Base-by-base conservation (phyloP, 2,113 vertebrate genomes). In the Poecile atricapillus region DNA sequence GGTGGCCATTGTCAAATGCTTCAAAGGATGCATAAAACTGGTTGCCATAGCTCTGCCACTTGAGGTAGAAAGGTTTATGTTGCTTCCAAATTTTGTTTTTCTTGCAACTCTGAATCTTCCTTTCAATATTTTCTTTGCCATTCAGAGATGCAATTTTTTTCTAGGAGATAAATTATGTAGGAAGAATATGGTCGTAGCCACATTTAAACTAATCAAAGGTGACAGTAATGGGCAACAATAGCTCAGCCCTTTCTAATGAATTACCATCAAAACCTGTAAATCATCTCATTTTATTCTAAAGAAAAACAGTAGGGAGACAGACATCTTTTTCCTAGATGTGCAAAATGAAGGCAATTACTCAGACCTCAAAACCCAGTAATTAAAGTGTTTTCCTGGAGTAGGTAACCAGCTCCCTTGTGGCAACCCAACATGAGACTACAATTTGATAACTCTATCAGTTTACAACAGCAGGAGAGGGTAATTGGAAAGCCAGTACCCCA, bases 81-180 rank as follows among this genome's bases (percentile, higher is more conserved):
- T 53, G 2, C 43, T 93, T 91, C 18, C 28, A 75, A 84, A 65
- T 82, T 76, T 44, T 76, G 9, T 76, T 80, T 23, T 93, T 81
- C 46, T 17, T 9, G 58, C 18, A 79, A 13, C 16, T 83, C 49
- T 62, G 74, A n/a, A 63, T 92, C 64, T 93, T 78, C 58, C 43
- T 87, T 63, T 55, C 55, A 73, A 41, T 77, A 47, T 46, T 55
- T 69, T 23, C 13, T 85, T 64, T 79, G 69, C 12, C 33, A 30
- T 35, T 69, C 58, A 83, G 53, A 82, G 46, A 76, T 30, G 22
- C 39, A 27, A 1, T 28, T 53, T 64, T 63, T 84, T 94, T 30
- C 65, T 79, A 85, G 27, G 46, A 76, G 24, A 80, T 96, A 75
- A 89, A 84, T 96, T 94, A 95, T 97, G 82, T 73, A 95, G 74